Conservation (phyloP, 2,113 vertebrate genomes). For the Electrona antarctica region DNA sequence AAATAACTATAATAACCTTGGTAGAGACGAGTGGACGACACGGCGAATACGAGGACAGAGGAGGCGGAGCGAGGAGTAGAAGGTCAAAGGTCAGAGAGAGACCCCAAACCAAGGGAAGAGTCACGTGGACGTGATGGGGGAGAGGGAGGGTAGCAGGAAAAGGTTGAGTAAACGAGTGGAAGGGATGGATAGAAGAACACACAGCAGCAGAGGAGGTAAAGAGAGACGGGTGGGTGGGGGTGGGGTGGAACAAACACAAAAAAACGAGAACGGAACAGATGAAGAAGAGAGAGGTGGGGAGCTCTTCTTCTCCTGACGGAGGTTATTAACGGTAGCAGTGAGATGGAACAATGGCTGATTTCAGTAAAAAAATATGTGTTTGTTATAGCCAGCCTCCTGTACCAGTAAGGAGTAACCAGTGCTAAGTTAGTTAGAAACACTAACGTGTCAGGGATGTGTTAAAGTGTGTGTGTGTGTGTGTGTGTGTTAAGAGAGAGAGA, state of each 20-base stretch:
- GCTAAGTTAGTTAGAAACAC: conserved; percentile 28
- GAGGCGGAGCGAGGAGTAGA: conserved; percentile 56
- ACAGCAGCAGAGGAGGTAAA: conserved; percentile 42
- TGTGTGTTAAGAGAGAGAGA: conserved; percentile 3
- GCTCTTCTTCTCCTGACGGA: conserved; percentile 74
- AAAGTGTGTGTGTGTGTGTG: not conserved
- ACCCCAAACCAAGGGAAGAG: no score
- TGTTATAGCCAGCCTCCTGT: conserved; percentile 36
- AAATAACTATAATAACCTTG: no score
- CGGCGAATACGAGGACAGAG: conserved; percentile 34
- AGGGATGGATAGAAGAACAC: not conserved
- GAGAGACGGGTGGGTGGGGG: conserved; percentile 52
- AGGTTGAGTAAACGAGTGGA: conserved; percentile 4
- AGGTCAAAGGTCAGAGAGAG: conserved; percentile 47
- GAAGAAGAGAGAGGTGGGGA: conserved; percentile 25
- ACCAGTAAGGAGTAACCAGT: conserved; percentile 33
- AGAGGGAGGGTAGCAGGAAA: conserved; percentile 4
- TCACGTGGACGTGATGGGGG: conserved; percentile 8
- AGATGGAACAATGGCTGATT: conserved; percentile 48
- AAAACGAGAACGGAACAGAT: conserved; percentile 78
- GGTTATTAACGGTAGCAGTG: conserved; percentile 54
- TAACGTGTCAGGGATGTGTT: no score
- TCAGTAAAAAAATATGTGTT: conserved; percentile 22
- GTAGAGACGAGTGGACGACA: not conserved
- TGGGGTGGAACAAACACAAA: conserved; percentile 63